Base-by-base conservation (phyloP, 2,797 vertebrate species). In the Botia kubotai region DNA sequence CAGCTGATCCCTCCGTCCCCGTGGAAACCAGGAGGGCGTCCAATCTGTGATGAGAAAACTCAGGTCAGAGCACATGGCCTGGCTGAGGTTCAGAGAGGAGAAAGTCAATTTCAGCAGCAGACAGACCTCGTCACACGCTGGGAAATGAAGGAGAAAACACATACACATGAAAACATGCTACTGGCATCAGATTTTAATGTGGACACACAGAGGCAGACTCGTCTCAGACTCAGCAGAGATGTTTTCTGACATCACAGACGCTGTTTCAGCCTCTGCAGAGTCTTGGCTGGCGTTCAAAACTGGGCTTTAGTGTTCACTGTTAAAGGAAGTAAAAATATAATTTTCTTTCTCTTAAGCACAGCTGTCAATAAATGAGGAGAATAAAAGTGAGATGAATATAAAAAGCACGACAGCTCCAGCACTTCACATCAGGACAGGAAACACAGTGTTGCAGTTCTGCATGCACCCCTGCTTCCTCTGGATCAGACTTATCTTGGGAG, bases 401-500 rank as follows among this genome's bases (percentile, higher is more conserved):
- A 29, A 60, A 62, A 52, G 72, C 52, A 10, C 63, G 65, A 75
- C 48, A 46, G 65, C 81, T 48, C 50, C 63, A 19, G 19, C 12
- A 23, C n/a, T 53, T 66, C 73, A 75, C 43, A 53, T 76, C 26
- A 73, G 65, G 63, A 50, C 79, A 85, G 86, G 85, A 90, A 88
- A 82, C 83, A 78, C 73, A 75, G 79, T 74, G 88, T 58, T 48
- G 63, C 39, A 72, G 75, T 84, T 83, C 78, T 71, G 70, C 72
- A 21, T 60, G 21, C 84, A 72, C 80, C 82, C 72, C 82, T 13
- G 68, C 72, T 81, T 86, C 85, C 85, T 75, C 39, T 68, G 69
- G 57, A 81, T 82, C 81, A 68, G 43, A 60, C 58, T 83, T 71
- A 78, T 86, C 86, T 86, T 70, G 79, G 77, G 79, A 82, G 70